A percentile compares a stretch with the other conserved stretches of the same genome.
These are phyloP conservation scores for Agriotes lineatus DNA, from an alignment of 2,888 invertebrate genomes.

Conservation along the genomic window DNA sequence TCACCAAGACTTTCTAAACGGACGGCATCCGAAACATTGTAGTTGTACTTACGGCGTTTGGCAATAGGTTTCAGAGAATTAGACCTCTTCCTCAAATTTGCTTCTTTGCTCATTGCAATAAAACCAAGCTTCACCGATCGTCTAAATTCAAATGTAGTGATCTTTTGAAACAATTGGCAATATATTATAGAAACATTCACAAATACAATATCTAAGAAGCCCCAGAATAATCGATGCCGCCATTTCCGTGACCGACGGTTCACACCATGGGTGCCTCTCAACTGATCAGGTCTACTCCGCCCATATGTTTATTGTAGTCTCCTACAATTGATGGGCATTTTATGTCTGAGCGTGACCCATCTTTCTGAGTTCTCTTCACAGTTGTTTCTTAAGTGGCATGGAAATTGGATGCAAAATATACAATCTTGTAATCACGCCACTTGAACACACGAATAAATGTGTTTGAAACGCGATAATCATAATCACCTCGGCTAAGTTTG, in stretches of 20 bases:
- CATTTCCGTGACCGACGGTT: neutral
- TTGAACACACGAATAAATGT: slow-evolving; percentile 11
- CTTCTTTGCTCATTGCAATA: neutral
- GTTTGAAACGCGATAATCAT: slow-evolving; percentile 33
- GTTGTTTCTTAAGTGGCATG: neutral
- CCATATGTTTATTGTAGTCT: slow-evolving; percentile 46
- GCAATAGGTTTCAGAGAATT: neutral
- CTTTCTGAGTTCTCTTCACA: slow-evolving; percentile 16
- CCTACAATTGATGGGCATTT: slow-evolving; percentile 37
- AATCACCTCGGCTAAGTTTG: slow-evolving; percentile 32
- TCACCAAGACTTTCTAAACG: neutral
- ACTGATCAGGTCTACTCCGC: slow-evolving; percentile 44
- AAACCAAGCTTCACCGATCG: neutral
- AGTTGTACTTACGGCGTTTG: slow-evolving; percentile 6
- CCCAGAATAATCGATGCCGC: slow-evolving; percentile 1
- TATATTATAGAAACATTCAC: neutral
- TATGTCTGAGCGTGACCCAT: neutral
- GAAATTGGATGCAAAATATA: neutral
- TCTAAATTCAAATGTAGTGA: neutral
- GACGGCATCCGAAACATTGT: slow-evolving; percentile 1
- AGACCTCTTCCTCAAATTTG: too few relatives aligned
- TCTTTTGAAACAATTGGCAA: neutral
- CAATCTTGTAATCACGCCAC: slow-evolving; percentile 1
- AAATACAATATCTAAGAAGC: neutral
- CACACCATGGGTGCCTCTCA: slow-evolving; percentile 13